Percentiles rank a stretch among this genome's conserved stretches.
These are phyloP conservation scores for Ailuropoda melanoleuca DNA, from an alignment of 2,113 vertebrate species.

Conservation along the genomic window DNA sequence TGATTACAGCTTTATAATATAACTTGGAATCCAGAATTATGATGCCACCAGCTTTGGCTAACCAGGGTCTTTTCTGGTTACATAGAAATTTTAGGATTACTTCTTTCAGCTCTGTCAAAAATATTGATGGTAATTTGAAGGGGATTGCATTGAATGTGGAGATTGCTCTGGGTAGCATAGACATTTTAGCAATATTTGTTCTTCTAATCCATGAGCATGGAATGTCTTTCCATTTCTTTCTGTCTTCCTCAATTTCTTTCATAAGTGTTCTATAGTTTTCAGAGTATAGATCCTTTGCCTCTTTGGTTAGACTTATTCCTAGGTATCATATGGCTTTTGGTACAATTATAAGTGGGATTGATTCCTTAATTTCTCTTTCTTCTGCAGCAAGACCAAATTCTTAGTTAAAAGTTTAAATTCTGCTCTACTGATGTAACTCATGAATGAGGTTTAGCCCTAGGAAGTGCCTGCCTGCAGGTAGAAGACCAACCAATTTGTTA, in stretches of 20 bases:
- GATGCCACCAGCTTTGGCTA: neutral
- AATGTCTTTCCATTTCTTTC: neutral
- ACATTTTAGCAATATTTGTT: neutral
- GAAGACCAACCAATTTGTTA: neutral
- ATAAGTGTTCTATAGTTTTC: neutral
- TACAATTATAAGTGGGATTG: neutral
- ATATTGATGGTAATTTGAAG: neutral
- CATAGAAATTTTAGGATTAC: neutral
- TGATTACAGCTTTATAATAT: neutral
- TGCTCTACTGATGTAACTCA: neutral
- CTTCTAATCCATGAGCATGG: neutral
- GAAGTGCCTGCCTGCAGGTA: neutral
- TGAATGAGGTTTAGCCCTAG: neutral
- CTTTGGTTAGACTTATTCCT: neutral
- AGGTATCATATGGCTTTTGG: neutral
- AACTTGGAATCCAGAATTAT: neutral
- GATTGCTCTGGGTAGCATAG: neutral
- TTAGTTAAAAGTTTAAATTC: constrained; percentile 3
- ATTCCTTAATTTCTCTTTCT: neutral
- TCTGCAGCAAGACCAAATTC: neutral
- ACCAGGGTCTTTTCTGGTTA: neutral
- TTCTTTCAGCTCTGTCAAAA: neutral
- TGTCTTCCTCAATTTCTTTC: neutral
- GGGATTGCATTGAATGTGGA: neutral
- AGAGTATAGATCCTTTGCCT: neutral